Base-by-base conservation (phyloP, 2,797 vertebrate genomes). In the Crypturellus tataupa region DNA sequence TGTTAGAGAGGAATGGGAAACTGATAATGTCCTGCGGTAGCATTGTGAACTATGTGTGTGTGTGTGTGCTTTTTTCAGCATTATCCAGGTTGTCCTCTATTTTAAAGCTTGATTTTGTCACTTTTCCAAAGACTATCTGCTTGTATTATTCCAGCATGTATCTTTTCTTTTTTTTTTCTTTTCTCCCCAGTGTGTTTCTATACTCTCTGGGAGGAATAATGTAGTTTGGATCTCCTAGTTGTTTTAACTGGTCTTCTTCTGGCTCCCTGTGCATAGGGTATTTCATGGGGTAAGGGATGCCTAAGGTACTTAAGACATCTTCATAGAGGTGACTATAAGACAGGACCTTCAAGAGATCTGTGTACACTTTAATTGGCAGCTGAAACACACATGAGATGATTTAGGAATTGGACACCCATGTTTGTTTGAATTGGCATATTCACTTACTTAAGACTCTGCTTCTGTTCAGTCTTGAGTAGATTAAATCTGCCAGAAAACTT, bases 191-290 rank as follows among this genome's bases (percentile, higher is more conserved):
- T 12, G 2, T 33, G 1, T 2, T 49, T 44, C 25, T 39, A 10
- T 21, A 55, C 8, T 6, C 8, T 1, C 24, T 25, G 21, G 10
- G 12, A 6, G 13, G 2, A 53, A 56, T 55, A 56, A 40, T 31
- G 14, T 4, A 23, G 4, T 87, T 56, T 78, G 14, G 2, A 15
- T 55, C 9, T 17, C 33, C 13, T 68, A 6, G 14, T 44, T 44
- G 2, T 59, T 72, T 31, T 14, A 63, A 6, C 8, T n/a, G 53
- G 9, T 46, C 12, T 19, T 55, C 19, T 78, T 87, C 40, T 40
- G n/a, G 7, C 27, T 69, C 18, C 44, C 10, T 62, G 2, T 11
- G 12, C 3, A 1, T 4, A 3, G 4, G 7, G 2, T 33, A 12
- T 35, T 13, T 65, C 12, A 29, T 10, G 15, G 15, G 20, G 29